Base-by-base conservation (phyloP, 2,113 vertebrate genomes). In the Tamias sibiricus region DNA sequence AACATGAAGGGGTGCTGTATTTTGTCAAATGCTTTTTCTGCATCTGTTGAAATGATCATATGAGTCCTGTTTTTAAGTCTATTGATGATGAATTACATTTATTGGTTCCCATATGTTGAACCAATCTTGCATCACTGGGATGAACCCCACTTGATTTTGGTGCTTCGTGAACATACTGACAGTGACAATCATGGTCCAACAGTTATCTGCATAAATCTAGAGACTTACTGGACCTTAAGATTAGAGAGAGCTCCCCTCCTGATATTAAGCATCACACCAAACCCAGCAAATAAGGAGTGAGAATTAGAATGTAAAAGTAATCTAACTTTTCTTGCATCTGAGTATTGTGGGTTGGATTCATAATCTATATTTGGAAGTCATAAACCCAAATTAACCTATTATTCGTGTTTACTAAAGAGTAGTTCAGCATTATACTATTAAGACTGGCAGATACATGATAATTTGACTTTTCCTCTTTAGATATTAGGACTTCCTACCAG, bases 301-400 rank as follows among this genome's bases (percentile, higher is more conserved):
- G 32, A 92, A n/a, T 47, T 87, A 80, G 80, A 90, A 54, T 92
- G 82, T 40, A 24, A 62, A 96, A 88, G 16, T 74, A 32, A 47
- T 71, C 4, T 8, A 44, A 62, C 26, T 68, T 96, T 82, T 82
- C 42, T 14, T 59, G 19, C 12, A 79, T 72, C 19, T 24, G 62
- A 87, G 35, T 95, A 4, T 47, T 16, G 0, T 83, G 37, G 37
- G 42, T 90, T 13, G 22, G n/a, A 86, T 71, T 88, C 52, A 66
- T 83, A 81, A 57, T 95, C 85, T n/a, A 40, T 80, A 76, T 59
- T 91, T 91, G 89, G 42, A 47, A 64, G 64, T 80, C 42, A 69
- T 77, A 76, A 90, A 62, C 72, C 59, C 93, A 93, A 95, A 76
- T 95, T 74, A 96, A 57, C 76, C 68, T 80, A 87, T 91, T 76